Percentiles rank a stretch among this genome's conserved stretches.
These are phyloP conservation scores for Trididemnum clinides DNA, from an alignment of 23 tunicate genomes.

Conservation along the genomic window DNA sequence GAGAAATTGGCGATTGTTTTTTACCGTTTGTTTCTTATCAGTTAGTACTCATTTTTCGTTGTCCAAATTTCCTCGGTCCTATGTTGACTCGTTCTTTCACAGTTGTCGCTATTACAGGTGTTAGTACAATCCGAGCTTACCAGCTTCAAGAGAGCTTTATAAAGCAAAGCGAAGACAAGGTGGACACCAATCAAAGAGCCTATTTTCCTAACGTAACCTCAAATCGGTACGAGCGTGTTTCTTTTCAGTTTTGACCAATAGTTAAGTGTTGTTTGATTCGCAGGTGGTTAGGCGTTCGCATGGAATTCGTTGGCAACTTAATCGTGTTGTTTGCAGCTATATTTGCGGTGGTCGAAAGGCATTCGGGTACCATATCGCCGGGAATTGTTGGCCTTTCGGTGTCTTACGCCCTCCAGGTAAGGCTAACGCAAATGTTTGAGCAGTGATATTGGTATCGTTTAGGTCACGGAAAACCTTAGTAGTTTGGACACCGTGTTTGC, in stretches of 20 bases:
- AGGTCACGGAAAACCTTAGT: no score
- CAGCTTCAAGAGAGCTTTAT: constrained; percentile 44
- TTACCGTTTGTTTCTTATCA: no score
- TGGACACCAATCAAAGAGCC: constrained; percentile 65
- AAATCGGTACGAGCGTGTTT: constrained; percentile 53
- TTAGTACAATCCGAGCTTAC: constrained; percentile 69
- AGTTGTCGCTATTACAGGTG: no score
- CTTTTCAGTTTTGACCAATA: no score
- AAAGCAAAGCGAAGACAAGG: constrained; percentile 53
- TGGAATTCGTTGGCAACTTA: constrained; percentile 63
- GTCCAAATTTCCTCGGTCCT: no score
- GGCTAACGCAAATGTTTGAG: no score
- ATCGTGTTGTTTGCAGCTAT: constrained; percentile 77
- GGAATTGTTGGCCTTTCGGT: constrained; percentile 72
- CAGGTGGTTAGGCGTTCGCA: constrained; percentile 81
- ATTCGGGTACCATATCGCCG: constrained; percentile 21
- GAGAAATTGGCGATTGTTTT: no score
- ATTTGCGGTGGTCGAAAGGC: constrained; percentile 56
- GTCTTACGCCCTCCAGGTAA: constrained; percentile 64
- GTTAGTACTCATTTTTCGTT: no score
- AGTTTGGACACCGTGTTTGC: no score
- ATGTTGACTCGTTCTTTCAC: no score
- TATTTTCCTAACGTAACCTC: constrained; percentile 76
- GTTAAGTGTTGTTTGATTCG: no score
- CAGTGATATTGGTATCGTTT: no score